Conservation (phyloP, 2,888 invertebrate species). For the Lobophora halterata region DNA sequence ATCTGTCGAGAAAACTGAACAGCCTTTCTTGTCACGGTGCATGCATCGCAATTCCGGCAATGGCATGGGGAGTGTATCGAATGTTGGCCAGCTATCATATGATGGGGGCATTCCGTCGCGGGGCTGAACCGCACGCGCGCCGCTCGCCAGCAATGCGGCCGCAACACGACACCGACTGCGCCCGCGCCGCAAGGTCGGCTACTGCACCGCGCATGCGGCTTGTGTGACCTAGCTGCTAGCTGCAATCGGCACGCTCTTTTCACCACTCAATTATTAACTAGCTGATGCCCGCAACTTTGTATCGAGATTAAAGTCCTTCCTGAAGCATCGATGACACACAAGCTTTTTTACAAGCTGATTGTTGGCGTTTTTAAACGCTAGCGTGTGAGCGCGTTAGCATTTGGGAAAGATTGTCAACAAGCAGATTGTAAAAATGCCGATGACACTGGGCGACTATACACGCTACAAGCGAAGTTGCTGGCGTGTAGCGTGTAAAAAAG, state of each 20-base stretch:
- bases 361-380: no score
- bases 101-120: constrained; percentile 72
- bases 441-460: no score
- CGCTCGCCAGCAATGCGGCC: constrained; percentile 70
- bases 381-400: no score
- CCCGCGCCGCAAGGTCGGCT: constrained; percentile 75
- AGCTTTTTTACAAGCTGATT: no score
- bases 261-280: no score
- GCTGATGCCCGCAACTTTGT: no score
- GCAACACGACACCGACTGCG: constrained; percentile 60
- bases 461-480: no score
- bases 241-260: constrained; percentile 2
- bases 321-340: no score
- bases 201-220: constrained; percentile 66
- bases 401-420: no score
- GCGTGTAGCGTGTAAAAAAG: no score
- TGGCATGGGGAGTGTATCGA: constrained; percentile 65
- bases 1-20: constrained; percentile 36
- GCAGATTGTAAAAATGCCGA: no score
- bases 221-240: constrained; percentile 46
- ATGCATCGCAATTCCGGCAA: constrained; percentile 59
- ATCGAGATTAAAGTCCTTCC: no score
- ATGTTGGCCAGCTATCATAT: constrained; percentile 66
- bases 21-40: constrained; percentile 48
- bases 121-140: constrained; percentile 69